Evolutionary conservation across 2,113 vertebrate genomes (phyloP).

Genomic region (Campylomormyrus numenius): DNA sequence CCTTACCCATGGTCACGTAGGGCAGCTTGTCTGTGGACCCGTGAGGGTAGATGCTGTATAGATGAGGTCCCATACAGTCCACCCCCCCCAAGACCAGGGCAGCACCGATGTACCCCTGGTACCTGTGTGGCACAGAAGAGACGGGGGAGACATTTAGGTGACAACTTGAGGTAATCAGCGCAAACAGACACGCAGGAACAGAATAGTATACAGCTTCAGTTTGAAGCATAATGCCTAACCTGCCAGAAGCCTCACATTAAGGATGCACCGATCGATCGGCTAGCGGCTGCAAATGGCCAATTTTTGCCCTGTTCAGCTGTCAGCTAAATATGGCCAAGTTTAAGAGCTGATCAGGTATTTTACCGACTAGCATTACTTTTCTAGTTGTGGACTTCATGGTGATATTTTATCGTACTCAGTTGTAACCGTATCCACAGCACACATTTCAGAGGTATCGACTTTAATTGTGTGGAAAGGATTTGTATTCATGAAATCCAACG

Average conservation of each 20-base stretch:
- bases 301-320: background rate
- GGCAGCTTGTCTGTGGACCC: conserved; percentile 96
- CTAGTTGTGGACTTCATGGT: background rate
- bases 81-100: conserved; percentile 89
- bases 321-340: background rate
- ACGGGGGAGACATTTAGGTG: background rate
- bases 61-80: conserved; percentile 83
- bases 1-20: conserved; percentile 96
- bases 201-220: background rate
- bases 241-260: background rate
- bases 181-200: background rate
- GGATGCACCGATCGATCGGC: background rate
- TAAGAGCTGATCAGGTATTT: background rate
- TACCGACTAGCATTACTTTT: background rate
- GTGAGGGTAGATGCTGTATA: conserved; percentile 97
- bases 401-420: background rate
- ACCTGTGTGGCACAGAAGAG: conserved; percentile 56
- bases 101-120: conserved; percentile 96
- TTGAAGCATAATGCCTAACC: background rate
- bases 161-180: background rate
- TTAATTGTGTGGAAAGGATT: too few relatives aligned
- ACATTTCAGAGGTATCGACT: background rate
- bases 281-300: background rate
- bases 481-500: too few relatives aligned
- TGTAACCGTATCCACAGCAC: background rate